phyloP scores from a whole-genome alignment of 2,888 invertebrate genomes.

The Eupithecia insigniata region DNA sequence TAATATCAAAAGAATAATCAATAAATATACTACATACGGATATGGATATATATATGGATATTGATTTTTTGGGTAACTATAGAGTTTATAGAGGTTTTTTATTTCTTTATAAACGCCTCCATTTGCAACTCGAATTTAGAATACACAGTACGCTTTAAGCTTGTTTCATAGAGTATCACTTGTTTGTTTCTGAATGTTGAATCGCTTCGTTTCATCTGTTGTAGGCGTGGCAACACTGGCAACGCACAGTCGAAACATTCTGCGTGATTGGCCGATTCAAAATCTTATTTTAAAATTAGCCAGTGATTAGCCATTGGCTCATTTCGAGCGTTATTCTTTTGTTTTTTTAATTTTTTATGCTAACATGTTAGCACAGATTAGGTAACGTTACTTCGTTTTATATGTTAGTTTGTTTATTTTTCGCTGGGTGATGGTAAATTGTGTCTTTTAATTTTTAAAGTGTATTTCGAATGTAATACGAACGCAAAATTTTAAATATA shows the following conservation, averaged over 20 bases:
- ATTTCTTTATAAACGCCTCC: no score
- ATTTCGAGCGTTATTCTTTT: neutral
- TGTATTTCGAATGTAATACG: neutral
- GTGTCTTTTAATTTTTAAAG: no score
- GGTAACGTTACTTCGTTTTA: no score
- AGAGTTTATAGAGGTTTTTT: no score
- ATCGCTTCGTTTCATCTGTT: slow-evolving; percentile 21
- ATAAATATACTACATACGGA: no score
- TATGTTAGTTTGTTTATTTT: neutral
- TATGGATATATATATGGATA: no score
- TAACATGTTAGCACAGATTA: no score
- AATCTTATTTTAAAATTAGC: slow-evolving; percentile 33
- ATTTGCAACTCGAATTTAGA: no score
- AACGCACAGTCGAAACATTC: slow-evolving; percentile 22
- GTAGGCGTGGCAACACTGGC: slow-evolving; percentile 32
- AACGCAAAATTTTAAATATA: no score
- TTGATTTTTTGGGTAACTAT: no score
- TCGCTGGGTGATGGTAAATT: neutral
- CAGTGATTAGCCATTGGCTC: slow-evolving; percentile 19
- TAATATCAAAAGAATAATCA: no score
- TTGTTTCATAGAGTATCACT: no score
- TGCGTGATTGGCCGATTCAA: slow-evolving; percentile 28
- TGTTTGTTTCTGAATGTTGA: neutral
- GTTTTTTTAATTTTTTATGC: neutral
- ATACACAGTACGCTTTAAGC: neutral